phyloP scores from a whole-genome alignment of 2,888 invertebrate genomes.

The Drosophila atripex region DNA sequence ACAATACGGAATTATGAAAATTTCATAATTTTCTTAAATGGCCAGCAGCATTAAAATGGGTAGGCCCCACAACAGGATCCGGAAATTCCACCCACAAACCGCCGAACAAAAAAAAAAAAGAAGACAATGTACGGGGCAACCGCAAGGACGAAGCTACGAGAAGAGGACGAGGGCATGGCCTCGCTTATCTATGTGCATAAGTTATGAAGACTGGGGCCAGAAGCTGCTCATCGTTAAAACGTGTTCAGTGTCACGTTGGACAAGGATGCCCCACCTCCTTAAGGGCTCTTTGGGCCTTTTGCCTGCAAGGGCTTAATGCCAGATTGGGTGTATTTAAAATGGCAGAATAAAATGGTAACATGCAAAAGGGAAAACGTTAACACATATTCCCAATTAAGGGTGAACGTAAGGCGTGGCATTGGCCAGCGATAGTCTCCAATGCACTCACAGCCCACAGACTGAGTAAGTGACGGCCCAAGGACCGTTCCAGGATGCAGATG shows the following conservation, averaged over 20 bases:
- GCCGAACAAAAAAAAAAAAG: neutral
- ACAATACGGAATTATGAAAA: constrained; percentile 61
- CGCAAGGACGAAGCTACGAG: constrained; percentile 26
- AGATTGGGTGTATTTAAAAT: constrained; percentile 66
- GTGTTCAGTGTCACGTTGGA: constrained; percentile 71
- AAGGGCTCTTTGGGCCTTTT: neutral
- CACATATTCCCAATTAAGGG: constrained; percentile 78
- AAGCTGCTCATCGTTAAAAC: constrained; percentile 61
- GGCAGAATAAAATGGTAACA: constrained; percentile 72
- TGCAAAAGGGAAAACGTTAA: constrained; percentile 76
- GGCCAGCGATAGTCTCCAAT: constrained; percentile 56
- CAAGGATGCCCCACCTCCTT: constrained; percentile 5
- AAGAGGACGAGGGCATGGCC: constrained; percentile 33
- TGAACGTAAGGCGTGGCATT: constrained; percentile 26
- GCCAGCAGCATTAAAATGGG: constrained; percentile 49
- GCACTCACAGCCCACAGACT: constrained; percentile 54
- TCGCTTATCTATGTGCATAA: constrained; percentile 78
- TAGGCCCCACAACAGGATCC: constrained; percentile 2
- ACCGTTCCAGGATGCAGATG: constrained; percentile 1
- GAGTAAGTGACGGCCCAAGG: constrained; percentile 2
- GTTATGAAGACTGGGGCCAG: constrained; percentile 65
- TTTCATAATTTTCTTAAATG: constrained; percentile 72
- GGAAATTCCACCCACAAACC: constrained; percentile 17
- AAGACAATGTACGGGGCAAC: constrained; percentile 8
- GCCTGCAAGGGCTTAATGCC: constrained; percentile 28